Base-by-base conservation (phyloP, 2,888 invertebrate species). In the Bimastos eiseni region DNA sequence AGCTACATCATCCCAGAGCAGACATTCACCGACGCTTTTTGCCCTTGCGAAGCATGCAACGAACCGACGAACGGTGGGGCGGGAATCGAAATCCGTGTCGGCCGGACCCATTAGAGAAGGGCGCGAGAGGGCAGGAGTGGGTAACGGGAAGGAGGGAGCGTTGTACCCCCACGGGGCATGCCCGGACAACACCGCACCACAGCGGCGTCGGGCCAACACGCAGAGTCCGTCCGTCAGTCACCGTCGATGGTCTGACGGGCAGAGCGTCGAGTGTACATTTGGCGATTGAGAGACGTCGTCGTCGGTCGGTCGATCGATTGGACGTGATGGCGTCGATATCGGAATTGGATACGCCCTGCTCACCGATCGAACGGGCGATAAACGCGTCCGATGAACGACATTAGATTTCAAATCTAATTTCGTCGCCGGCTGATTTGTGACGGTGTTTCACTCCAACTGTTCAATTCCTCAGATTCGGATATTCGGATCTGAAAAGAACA, bases 381-480 rank as follows among this genome's bases (percentile, higher is more conserved):
- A 70, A 70, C 70, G n/a, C 0, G 6, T 6, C 30, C 70, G 70
- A 30, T 8, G 70, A 8, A 6, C 70, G 70, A 70, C n/a, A 13
- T n/a, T 70, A 70, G 70, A 70, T 70, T 70, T n/a, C 70, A n/a
- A 70, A 70, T 70, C 70, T 30, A 70, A 70, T 70, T 70, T 70
- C 70, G 70, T n/a, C 70, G 30, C 4, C 70, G 11, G n/a, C n/a
- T 70, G 70, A n/a, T 30, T 70, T 70, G n/a, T n/a, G n/a, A n/a
- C n/a, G n/a, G n/a, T n/a, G n/a, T n/a, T n/a, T n/a, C n/a, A n/a
- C n/a, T n/a, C n/a, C n/a, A n/a, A n/a, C n/a, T n/a, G n/a, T n/a
- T n/a, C n/a, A n/a, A n/a, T n/a, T n/a, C n/a, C n/a, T n/a, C n/a
- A n/a, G n/a, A n/a, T n/a, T 41, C 41, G 8, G 41, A 41, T 41